Evolutionary conservation across 2,888 invertebrate species (phyloP).

Genomic region (Parasteatoda lunata): DNA sequence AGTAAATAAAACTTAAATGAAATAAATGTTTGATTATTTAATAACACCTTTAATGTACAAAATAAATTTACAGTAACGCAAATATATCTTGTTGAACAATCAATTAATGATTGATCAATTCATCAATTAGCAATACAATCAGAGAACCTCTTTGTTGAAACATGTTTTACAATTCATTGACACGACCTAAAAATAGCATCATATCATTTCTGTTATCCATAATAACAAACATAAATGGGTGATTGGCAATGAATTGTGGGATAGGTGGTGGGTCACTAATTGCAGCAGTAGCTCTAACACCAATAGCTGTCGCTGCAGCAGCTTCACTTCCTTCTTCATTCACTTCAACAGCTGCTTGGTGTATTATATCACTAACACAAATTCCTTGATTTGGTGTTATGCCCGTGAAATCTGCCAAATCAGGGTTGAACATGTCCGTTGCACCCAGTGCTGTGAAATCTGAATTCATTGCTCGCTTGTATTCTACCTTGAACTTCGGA

Average conservation of each 20-base stretch:
- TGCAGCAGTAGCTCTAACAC: slow-evolving; percentile 2
- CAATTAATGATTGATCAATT: too few species aligned
- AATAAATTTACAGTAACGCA: too few species aligned
- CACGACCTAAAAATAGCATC: slow-evolving; percentile 60
- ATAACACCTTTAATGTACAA: too few species aligned
- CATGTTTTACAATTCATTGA: slow-evolving; percentile 40
- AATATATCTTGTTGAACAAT: too few species aligned
- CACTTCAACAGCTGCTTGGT: slow-evolving; percentile 69
- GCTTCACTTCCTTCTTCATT: slow-evolving; percentile 70
- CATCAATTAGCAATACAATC: too few species aligned
- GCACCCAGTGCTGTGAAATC: slow-evolving; percentile 55
- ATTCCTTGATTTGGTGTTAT: slow-evolving; percentile 55
- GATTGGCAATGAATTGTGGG: slow-evolving; percentile 44
- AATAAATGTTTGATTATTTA: too few species aligned
- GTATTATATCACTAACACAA: slow-evolving; percentile 66
- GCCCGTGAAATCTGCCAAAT: slow-evolving; percentile 62
- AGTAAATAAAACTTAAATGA: too few species aligned
- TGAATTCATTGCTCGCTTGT: slow-evolving; percentile 32
- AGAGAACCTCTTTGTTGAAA: too few species aligned
- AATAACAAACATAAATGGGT: slow-evolving; percentile 66
- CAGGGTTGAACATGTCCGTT: slow-evolving; percentile 43
- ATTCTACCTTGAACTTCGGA: slow-evolving; percentile 67
- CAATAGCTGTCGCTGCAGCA: slow-evolving; percentile 56
- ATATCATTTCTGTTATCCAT: slow-evolving; percentile 51
- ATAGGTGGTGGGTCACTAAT: background rate